Conservation (phyloP, 1,140 invertebrate genomes). For the Vanessa atalanta region DNA sequence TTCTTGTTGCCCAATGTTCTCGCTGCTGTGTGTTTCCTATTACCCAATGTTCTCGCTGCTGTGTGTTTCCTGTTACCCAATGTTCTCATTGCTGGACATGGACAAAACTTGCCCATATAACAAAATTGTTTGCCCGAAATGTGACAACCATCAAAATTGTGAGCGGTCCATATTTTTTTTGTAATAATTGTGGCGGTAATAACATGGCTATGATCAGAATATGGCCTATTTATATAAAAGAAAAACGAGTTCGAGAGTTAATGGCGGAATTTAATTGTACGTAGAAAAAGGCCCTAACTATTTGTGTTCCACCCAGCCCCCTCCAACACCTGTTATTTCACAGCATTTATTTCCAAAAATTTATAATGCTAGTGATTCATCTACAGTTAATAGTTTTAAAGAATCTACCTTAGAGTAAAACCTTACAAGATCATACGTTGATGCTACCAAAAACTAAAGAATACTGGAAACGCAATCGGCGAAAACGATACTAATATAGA, state of each 20-base stretch:
- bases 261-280: conserved; percentile 43
- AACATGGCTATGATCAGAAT: conserved; percentile 35
- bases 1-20: conserved; percentile 50
- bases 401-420: not conserved
- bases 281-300: conserved; percentile 39
- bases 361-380: not conserved
- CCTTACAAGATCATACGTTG: not conserved
- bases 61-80: conserved; percentile 47
- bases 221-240: conserved; percentile 43
- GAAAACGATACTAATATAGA: conserved; percentile 3
- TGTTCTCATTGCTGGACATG: conserved; percentile 38
- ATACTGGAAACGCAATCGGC: not conserved
- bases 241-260: conserved; percentile 40
- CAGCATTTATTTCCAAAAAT: not conserved
- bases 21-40: conserved; percentile 48
- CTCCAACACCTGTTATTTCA: not conserved
- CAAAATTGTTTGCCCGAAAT: conserved; percentile 49
- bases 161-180: conserved; percentile 35
- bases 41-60: conserved; percentile 44
- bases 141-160: conserved; percentile 44
- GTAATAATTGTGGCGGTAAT: conserved; percentile 41
- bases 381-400: not conserved
- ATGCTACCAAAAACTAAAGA: not conserved
- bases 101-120: conserved; percentile 35
- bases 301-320: conserved; percentile 8